Percentiles rank a stretch among this genome's conserved stretches.
Conservation (phyloP, 2,888 invertebrate genomes). For the Ophion obscuratus region DNA sequence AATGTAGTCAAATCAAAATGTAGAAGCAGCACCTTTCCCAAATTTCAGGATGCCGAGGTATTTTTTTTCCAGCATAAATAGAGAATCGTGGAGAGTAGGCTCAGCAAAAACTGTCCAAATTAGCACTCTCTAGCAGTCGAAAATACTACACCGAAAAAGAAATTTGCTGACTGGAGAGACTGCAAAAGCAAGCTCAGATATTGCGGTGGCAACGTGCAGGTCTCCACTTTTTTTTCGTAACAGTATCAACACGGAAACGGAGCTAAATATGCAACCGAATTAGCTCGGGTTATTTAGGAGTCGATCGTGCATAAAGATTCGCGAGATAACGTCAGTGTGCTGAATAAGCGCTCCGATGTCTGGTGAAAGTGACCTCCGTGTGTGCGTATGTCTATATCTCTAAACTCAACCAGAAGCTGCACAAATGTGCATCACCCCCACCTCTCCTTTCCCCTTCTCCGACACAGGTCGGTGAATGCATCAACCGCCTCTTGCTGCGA, state of each 20-base stretch:
- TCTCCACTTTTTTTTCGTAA: background rate
- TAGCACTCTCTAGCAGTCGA: too few relatives aligned
- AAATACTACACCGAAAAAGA: background rate
- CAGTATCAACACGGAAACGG: conserved; percentile 28
- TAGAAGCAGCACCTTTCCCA: too few relatives aligned
- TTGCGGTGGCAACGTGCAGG: background rate
- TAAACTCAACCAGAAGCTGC: conserved; percentile 41
- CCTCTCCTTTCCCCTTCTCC: background rate
- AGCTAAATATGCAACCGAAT: conserved; percentile 23
- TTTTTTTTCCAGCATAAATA: too few relatives aligned
- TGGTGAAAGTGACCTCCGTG: conserved; percentile 62
- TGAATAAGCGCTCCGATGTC: conserved; percentile 44
- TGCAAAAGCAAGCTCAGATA: background rate
- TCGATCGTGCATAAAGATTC: conserved; percentile 58
- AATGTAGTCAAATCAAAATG: too few relatives aligned
- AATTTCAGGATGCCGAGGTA: too few relatives aligned
- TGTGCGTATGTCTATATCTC: conserved; percentile 11
- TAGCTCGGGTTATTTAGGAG: conserved; percentile 42
- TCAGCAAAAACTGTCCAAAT: background rate
- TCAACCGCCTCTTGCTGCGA: conserved; percentile 11
- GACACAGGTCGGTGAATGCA: conserved; percentile 33
- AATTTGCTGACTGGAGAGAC: background rate
- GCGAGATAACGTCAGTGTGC: conserved; percentile 53
- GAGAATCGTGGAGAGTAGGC: too few relatives aligned
- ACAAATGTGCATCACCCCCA: conserved; percentile 32